Evolutionary conservation across 1,140 invertebrate genomes (phyloP).

Genomic region (Macrocentrus cingulum): DNA sequence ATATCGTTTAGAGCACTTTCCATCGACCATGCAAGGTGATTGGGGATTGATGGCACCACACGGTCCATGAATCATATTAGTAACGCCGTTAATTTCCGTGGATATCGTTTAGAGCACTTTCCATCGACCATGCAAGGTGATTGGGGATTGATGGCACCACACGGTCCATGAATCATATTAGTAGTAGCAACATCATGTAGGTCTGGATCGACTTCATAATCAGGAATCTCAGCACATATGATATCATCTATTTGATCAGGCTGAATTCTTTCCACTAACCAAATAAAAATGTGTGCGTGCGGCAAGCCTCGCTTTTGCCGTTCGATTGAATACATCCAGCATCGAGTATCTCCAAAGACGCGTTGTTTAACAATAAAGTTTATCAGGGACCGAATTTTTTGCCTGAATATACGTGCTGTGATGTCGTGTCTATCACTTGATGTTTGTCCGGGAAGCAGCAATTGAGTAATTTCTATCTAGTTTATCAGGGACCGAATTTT

Average conservation of each 20-base stretch:
- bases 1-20: too few species aligned
- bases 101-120: too few species aligned
- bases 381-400: slow-evolving; percentile 56
- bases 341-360: slow-evolving; percentile 44
- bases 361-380: slow-evolving; percentile 45
- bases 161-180: too few species aligned
- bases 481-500: too few species aligned
- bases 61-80: too few species aligned
- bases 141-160: too few species aligned
- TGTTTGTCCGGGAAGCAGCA: slow-evolving; percentile 50
- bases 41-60: too few species aligned
- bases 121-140: too few species aligned
- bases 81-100: too few species aligned
- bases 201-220: slow-evolving; percentile 39
- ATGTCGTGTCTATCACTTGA: too few species aligned
- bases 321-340: slow-evolving; percentile 51
- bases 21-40: too few species aligned
- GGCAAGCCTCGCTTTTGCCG: slow-evolving; percentile 60
- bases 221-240: slow-evolving; percentile 53
- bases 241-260: slow-evolving; percentile 41
- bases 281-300: slow-evolving; percentile 54
- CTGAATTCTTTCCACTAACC: slow-evolving; percentile 42
- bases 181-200: slow-evolving; percentile 49
- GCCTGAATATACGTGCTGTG: too few species aligned
- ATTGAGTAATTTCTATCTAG: slow-evolving; percentile 48